Evolutionary conservation across 2,797 vertebrate genomes (phyloP).

Genomic region (Dermochelys coriacea): DNA sequence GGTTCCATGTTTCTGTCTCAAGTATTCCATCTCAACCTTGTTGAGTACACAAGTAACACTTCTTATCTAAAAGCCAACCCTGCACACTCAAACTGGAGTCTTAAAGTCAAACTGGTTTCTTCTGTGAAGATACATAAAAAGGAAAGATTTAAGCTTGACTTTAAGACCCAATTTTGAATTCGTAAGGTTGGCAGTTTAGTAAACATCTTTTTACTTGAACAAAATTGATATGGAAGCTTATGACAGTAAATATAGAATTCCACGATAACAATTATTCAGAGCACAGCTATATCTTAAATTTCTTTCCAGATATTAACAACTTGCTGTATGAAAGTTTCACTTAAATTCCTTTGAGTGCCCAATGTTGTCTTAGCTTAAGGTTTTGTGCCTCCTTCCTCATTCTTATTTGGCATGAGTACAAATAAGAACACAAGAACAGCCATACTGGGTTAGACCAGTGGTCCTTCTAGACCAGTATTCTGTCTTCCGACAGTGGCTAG

Average conservation of each 20-base stretch:
- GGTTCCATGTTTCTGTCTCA: not conserved
- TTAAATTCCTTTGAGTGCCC: not conserved
- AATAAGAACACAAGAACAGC: too few relatives aligned
- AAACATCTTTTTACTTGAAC: not conserved
- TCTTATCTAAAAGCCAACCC: not conserved
- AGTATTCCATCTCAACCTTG: not conserved
- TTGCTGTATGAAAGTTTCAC: not conserved
- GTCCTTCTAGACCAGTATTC: too few relatives aligned
- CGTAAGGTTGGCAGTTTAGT: not conserved
- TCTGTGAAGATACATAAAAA: not conserved
- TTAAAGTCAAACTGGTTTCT: not conserved
- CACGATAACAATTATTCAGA: not conserved
- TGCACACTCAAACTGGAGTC: not conserved
- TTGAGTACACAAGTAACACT: slow-evolving; percentile 5
- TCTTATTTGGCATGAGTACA: not conserved
- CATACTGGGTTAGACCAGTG: too few relatives aligned
- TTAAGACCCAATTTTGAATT: not conserved
- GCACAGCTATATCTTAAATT: too few relatives aligned
- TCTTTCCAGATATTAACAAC: not conserved
- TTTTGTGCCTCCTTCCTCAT: not conserved
- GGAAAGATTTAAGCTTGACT: not conserved
- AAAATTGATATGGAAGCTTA: not conserved
- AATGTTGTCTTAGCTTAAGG: not conserved
- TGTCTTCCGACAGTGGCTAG: too few relatives aligned
- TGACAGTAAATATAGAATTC: not conserved